Conservation (phyloP, 2,113 vertebrate species). For the Scartelaos histophorus region DNA sequence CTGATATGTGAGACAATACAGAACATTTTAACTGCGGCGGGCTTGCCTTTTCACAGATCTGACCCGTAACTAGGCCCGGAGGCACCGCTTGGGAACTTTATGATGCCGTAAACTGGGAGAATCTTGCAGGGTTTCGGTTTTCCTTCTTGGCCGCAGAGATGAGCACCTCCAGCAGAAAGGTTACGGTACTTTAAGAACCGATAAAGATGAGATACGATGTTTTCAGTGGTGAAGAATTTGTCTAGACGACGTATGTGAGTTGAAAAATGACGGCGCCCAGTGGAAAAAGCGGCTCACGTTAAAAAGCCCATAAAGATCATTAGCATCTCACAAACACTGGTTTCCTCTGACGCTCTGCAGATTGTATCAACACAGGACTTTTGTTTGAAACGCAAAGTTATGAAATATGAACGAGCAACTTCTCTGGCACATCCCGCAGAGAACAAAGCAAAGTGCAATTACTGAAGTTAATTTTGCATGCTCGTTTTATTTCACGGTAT, state of each 20-base stretch:
- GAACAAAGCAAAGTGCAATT: background rate
- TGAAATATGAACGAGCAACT: conserved; percentile 71
- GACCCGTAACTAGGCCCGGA: too few relatives aligned
- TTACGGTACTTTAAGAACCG: too few relatives aligned
- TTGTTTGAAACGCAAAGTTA: conserved; percentile 72
- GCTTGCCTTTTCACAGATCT: too few relatives aligned
- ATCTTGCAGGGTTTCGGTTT: too few relatives aligned
- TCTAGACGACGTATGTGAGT: conserved; percentile 24
- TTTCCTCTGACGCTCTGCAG: conserved; percentile 61
- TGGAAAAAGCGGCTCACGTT: conserved; percentile 54
- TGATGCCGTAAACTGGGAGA: too few relatives aligned
- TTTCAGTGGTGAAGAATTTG: conserved; percentile 5
- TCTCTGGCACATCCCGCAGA: conserved; percentile 18
- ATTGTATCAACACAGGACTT: conserved; percentile 72
- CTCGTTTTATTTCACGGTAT: too few relatives aligned
- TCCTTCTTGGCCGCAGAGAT: too few relatives aligned
- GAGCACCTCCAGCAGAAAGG: too few relatives aligned
- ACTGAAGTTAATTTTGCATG: background rate
- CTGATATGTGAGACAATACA: too few relatives aligned
- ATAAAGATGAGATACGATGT: conserved; percentile 1
- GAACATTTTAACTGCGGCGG: too few relatives aligned
- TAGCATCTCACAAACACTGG: conserved; percentile 64
- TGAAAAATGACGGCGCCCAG: conserved; percentile 40
- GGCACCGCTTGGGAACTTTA: too few relatives aligned
- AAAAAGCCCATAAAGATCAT: conserved; percentile 63